phyloP scores from a whole-genome alignment of 2,113 vertebrate species.

The Haemorhous mexicanus region DNA sequence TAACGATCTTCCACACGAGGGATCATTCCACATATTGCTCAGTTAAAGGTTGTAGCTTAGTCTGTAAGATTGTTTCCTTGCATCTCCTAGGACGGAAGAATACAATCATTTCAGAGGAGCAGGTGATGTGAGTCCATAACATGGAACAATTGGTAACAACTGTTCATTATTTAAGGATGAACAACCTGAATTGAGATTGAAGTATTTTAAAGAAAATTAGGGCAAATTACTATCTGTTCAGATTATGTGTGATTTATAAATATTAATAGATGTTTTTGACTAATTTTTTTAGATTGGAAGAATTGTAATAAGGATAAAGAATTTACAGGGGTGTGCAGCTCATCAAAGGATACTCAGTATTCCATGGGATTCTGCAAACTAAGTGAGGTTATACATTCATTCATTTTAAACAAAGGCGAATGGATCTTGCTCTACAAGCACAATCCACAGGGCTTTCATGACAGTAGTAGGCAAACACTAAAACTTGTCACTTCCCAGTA shows the following conservation, averaged over 20 bases:
- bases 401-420: not conserved
- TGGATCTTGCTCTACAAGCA: not conserved
- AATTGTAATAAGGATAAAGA: not conserved
- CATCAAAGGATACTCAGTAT: not conserved
- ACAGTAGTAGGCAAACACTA: not conserved
- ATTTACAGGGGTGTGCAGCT: not conserved
- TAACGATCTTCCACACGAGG: not conserved
- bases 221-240: not conserved
- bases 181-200: not conserved
- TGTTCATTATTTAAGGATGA: not conserved
- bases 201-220: not conserved
- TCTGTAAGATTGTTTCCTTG: not conserved
- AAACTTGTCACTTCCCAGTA: not conserved
- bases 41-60: not conserved
- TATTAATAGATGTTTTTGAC: not conserved
- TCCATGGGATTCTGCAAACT: not conserved
- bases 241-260: not conserved
- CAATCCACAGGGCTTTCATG: not conserved
- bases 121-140: not conserved
- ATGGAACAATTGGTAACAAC: not conserved
- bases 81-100: not conserved
- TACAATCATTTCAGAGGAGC: not conserved
- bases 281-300: not conserved
- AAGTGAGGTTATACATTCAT: not conserved
- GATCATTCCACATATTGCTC: fast-evolving